Base-by-base conservation (phyloP, 2,797 vertebrate genomes). In the Muscicapa comitata region DNA sequence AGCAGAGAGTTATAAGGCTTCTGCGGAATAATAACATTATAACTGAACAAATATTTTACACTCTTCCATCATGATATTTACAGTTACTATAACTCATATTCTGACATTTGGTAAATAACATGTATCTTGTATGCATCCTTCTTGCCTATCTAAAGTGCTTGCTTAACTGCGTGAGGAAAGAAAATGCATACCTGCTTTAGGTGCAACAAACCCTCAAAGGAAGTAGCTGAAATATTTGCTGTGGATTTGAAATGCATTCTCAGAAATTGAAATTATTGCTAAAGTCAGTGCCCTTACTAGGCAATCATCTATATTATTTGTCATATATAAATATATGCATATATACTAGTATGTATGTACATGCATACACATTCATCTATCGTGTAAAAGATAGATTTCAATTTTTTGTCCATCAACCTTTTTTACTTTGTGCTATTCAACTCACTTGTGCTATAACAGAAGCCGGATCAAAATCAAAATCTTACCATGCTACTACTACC, bases 1-100 rank as follows among this genome's bases (percentile, higher is more conserved):
- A 98, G 96, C 97, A 94, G 89, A 96, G 94, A 86, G 87, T 93
- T 96, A 94, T 97, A 98, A 98, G 98, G 98, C 98, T 98, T 98
- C 97, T 94, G 97, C 66, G 98, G 97, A 98, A 97, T 94, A 95
- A 96, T 91, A 71, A 97, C 61, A 95, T 96, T 90, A 94, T 94
- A 96, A 97, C 67, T 84, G 94, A 97, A 98, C 97, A 97, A 97
- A 97, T 97, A 98, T 96, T 96, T 97, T 97, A 98, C 97, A 98
- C 90, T 97, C 98, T 96, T 94, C 70, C 80, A 47, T 76, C 93
- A 85, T 55, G 90, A 45, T 97, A 97, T 97, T 96, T 97, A 98
- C 97, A 98, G 73, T 93, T 38, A 66, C 93, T 95, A 73, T 73
- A 86, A 91, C 92, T 88, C 88, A 58, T 91, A 83, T 70, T 91